phyloP scores from a whole-genome alignment of 2,113 vertebrate genomes.

The Marcusenius ussheri region DNA sequence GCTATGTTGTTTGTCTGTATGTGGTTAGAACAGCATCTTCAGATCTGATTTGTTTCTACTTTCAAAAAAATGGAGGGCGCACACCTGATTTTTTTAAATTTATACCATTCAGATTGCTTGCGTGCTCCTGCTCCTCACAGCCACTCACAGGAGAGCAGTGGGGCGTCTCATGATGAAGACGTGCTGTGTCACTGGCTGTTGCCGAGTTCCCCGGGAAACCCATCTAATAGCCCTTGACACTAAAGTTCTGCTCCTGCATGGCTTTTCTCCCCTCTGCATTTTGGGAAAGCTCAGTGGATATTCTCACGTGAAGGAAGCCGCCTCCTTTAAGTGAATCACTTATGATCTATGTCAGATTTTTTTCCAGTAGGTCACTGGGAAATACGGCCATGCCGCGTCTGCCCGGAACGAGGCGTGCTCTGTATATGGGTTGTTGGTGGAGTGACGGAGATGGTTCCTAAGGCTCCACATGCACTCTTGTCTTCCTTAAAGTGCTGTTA shows the following conservation, averaged over 20 bases:
- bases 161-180: neutral
- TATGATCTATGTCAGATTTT: neutral
- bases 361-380: neutral
- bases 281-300: neutral
- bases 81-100: neutral
- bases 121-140: neutral
- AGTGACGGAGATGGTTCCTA: neutral
- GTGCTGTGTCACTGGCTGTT: neutral
- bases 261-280: neutral
- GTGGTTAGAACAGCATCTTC: neutral
- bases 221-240: neutral
- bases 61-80: neutral
- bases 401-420: neutral
- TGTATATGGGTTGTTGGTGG: neutral
- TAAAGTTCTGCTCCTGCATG: neutral
- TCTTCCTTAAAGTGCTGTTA: neutral
- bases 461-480: neutral
- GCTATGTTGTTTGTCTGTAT: neutral
- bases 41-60: neutral
- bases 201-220: neutral
- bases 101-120: neutral
- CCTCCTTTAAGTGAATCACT: neutral
- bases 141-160: neutral
- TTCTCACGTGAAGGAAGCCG: neutral
- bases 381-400: neutral